Conservation (phyloP, 2,113 vertebrate species). For the Sturnira hondurensis region DNA sequence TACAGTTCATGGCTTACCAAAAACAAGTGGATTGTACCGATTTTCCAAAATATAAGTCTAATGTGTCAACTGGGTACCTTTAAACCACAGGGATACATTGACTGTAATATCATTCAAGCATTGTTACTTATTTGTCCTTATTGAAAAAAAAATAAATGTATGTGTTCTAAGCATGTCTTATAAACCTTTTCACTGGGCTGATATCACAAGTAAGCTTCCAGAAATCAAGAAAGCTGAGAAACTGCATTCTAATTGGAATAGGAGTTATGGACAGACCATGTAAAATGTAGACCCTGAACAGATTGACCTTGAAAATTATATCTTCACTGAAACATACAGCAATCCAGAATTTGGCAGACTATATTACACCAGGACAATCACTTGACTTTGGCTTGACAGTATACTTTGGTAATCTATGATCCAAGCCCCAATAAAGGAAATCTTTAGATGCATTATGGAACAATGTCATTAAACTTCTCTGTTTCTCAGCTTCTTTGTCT, state of each 20-base stretch:
- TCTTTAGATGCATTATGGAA: background rate
- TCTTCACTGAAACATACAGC: background rate
- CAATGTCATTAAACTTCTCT: background rate
- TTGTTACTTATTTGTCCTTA: background rate
- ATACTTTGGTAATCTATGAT: background rate
- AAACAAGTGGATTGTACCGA: constrained; percentile 9
- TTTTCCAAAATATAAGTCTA: constrained; percentile 3
- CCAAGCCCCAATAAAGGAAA: background rate
- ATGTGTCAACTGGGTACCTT: background rate
- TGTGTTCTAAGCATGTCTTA: background rate
- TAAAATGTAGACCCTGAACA: background rate
- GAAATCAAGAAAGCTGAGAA: background rate
- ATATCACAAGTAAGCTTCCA: background rate
- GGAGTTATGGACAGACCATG: background rate
- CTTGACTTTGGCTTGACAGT: constrained; percentile 9
- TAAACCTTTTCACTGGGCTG: background rate
- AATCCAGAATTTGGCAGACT: background rate
- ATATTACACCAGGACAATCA: background rate
- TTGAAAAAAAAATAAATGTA: constrained; percentile 34
- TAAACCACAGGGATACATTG: background rate
- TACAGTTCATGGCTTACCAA: background rate
- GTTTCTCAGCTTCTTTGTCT: background rate
- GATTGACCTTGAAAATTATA: background rate
- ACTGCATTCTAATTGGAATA: constrained; percentile 11
- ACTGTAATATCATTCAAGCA: constrained; percentile 1